These are phyloP conservation scores for Dryobates pubescens DNA, from an alignment of 2,797 vertebrate genomes.

Conservation along the genomic window DNA sequence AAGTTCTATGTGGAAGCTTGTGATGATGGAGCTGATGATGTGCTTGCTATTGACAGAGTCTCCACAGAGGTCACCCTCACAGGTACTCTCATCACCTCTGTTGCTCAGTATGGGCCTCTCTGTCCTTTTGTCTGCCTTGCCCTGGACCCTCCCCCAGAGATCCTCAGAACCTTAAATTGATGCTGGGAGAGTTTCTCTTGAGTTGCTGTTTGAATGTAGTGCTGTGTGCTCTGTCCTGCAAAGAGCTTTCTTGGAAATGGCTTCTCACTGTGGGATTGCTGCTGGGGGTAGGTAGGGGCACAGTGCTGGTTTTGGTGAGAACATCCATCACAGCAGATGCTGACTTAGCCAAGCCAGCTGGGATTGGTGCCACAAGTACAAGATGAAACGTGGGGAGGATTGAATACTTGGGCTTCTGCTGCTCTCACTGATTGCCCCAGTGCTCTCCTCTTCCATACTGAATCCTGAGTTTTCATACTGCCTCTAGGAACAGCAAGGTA, in stretches of 20 bases:
- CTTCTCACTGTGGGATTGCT: neutral
- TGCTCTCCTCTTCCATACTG: neutral
- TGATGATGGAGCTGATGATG: constrained; percentile 87
- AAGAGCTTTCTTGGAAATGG: neutral
- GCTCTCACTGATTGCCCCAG: neutral
- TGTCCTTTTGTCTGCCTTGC: neutral
- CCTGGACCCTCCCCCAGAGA: neutral
- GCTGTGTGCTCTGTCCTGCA: neutral
- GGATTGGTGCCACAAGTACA: neutral
- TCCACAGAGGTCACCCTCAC: constrained; percentile 92
- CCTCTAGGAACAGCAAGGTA: neutral
- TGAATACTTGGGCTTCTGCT: neutral
- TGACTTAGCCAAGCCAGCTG: neutral
- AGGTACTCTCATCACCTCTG: constrained; percentile 75
- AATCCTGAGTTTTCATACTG: neutral
- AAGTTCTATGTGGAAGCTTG: constrained; percentile 94
- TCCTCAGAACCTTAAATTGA: neutral
- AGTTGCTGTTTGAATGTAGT: neutral
- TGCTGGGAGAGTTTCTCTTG: neutral
- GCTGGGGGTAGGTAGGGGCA: neutral
- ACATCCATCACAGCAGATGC: neutral
- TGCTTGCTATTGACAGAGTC: constrained; percentile 91
- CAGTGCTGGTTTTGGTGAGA: neutral
- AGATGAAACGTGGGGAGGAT: neutral
- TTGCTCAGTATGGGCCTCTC: neutral